Evolutionary conservation across 2,888 invertebrate species (phyloP).

Genomic region (Epsilonema sp.): DNA sequence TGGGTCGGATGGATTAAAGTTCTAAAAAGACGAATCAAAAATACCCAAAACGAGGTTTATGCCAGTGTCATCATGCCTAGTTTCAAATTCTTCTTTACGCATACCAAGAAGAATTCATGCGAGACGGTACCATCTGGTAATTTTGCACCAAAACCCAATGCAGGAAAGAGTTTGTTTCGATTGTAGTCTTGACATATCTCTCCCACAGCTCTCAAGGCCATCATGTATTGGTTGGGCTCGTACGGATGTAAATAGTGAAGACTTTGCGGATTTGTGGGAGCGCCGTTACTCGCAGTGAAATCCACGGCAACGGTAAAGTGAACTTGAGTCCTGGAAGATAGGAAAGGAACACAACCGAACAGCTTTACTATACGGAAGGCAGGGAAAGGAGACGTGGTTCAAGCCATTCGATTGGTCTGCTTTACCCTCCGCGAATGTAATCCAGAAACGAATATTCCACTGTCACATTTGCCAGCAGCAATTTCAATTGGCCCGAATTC

Average conservation of each 20-base stretch:
- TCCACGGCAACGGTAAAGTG: constrained; percentile 36
- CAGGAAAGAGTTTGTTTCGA: constrained; percentile 39
- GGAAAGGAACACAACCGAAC: too few species aligned
- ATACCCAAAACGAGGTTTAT: too few species aligned
- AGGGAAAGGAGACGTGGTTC: too few species aligned
- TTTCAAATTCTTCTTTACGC: constrained; percentile 1
- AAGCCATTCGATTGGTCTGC: too few species aligned
- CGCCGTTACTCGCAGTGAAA: constrained; percentile 36
- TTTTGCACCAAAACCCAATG: constrained; percentile 39
- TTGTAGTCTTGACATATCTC: constrained; percentile 36
- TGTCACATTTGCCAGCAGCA: constrained; percentile 24
- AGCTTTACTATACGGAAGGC: too few species aligned
- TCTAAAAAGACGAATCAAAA: constrained; percentile 30
- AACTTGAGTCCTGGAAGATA: constrained; percentile 31
- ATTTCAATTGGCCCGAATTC: constrained; percentile 33
- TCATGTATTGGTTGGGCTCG: constrained; percentile 36
- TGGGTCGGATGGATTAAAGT: constrained; percentile 38
- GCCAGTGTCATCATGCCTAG: too few species aligned
- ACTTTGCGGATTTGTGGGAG: constrained; percentile 27
- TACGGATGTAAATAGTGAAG: constrained; percentile 33
- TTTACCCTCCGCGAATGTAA: constrained; percentile 38
- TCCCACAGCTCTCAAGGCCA: constrained; percentile 35
- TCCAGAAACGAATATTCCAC: constrained; percentile 38
- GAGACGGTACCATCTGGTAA: constrained; percentile 35
- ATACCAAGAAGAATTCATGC: constrained; percentile 37